Evolutionary conservation across 2,113 vertebrate genomes (phyloP), one percentile per base, ranked within the genome.

Genomic region (Toxotes jaculatrix): DNA sequence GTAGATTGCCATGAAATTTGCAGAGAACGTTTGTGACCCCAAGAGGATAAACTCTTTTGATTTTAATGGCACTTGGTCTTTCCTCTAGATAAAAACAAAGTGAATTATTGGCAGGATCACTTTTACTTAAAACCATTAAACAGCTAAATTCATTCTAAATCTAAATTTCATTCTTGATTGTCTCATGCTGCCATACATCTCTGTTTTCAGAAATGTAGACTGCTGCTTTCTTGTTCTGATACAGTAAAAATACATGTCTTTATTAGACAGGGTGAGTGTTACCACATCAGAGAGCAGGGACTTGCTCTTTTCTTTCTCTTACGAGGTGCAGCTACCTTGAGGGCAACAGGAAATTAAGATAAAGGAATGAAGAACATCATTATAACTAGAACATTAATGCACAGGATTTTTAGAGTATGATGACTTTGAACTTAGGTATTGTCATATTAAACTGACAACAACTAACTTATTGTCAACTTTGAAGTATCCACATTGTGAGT

Each of bases 1-100:
- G 47, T 27, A 64, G 47, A 55, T 53, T 64, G 31, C 34, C 49
- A 42, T 31, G 36, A 16, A 53, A 56, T 64, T 32, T 40, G 1
- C 17, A 10, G 36, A 55, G 38, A 65, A 56, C 53, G 23, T 27
- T 56, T 56, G 27, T n/a, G 53, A 56, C n/a, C 53, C 12, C 53
- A 56, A 56, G 53, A 23, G n/a, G 53, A 56, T 56, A 56, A 56
- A 56, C 53, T 23, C 53, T 56, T n/a, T n/a, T n/a, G 51, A 55
- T 55, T 55, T 31, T 55, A 64, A 64, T 75, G n/a, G 21, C 19
- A 31, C 1, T 1, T 63, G 43, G 1, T 2, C 4, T 74, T 74
- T 40, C 10, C 47, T 42, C 34, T 14, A 32, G 43, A 49, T 49
- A 7, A 40, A 40, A 40, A 49, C 49, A 51, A 49, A 21, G 19